Base-by-base conservation (phyloP, 2,113 vertebrate genomes). In the Pao palembangensis region DNA sequence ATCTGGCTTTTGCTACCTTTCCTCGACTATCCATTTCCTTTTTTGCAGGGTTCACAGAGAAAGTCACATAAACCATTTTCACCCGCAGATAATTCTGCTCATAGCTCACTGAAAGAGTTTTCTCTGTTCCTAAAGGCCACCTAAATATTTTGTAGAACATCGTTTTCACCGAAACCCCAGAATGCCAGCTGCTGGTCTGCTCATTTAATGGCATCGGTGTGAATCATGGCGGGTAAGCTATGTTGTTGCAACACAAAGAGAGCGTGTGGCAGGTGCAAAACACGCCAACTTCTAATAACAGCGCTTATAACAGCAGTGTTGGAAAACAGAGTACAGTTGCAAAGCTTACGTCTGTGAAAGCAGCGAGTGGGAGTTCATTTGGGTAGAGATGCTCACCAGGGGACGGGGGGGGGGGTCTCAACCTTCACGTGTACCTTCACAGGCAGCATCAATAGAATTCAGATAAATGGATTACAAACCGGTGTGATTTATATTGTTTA, bases 151-250 rank as follows among this genome's bases (percentile, higher is more conserved):
- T 56, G 20, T 28, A 58, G 55, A 18, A 14, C 25, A 64, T 14
- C 14, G 1, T 58, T 61, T 60, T 42, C 10, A 47, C 47, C 16
- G 61, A 61, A 50, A 71, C 64, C 58, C 58, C 54, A 51, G 48
- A 0, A 31, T 23, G 63, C 28, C 55, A 46, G 61, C 21, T 67
- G 21, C 44, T 25, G 23, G 28, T 47, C 25, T 49, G 47, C 48
- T 73, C 54, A 49, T 61, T 57, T 63, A 56, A 52, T 19, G 28
- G 58, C 1, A 2, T 57, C 23, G 50, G 65, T 21, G 41, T 28
- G 21, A 51, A 43, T 61, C 48, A 54, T 11, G 3, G 48, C 60
- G 53, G 42, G 23, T 44, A n/a, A 17, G 47, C 21, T 20, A 20
- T 28, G 25, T 28, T 28, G 25, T 28, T 28, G 25, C 25, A 54